Conservation (phyloP, 2,888 invertebrate genomes). For the Mimumesa dahlbomi region DNA sequence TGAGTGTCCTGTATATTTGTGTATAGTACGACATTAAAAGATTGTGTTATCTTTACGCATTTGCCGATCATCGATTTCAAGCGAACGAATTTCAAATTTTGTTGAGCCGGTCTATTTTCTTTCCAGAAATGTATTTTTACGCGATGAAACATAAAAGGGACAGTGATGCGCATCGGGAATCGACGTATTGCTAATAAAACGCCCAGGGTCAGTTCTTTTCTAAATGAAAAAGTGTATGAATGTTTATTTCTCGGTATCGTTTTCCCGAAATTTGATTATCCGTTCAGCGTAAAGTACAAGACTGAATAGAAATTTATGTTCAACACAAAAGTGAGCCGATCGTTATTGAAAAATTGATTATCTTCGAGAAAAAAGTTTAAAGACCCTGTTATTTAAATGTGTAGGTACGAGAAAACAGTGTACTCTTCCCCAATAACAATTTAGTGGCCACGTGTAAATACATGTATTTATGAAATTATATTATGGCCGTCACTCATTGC, state of each 20-base stretch:
- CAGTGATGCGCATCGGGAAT: neutral
- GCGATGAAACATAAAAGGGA: neutral
- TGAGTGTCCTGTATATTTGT: slow-evolving; percentile 50
- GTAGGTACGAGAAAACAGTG: slow-evolving; percentile 14
- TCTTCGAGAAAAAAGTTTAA: too few relatives aligned
- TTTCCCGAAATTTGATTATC: too few relatives aligned
- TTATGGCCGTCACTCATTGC: slow-evolving; percentile 34
- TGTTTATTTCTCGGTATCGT: too few relatives aligned
- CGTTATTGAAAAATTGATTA: too few relatives aligned
- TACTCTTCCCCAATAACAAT: slow-evolving; percentile 17
- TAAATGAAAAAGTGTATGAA: neutral
- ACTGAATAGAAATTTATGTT: too few relatives aligned
- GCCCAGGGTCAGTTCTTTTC: neutral
- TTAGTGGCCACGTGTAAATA: slow-evolving; percentile 55
- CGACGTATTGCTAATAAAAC: neutral
- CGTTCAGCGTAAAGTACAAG: too few relatives aligned
- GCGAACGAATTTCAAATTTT: slow-evolving; percentile 12
- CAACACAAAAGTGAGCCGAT: too few relatives aligned
- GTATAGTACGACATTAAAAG: slow-evolving; percentile 45
- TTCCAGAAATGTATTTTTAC: slow-evolving; percentile 28
- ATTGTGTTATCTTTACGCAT: slow-evolving; percentile 38
- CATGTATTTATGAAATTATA: slow-evolving; percentile 58
- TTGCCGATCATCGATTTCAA: slow-evolving; percentile 31
- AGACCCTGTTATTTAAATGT: slow-evolving; percentile 10
- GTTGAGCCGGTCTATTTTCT: slow-evolving; percentile 17